A percentile compares a stretch with the other conserved stretches of the same genome.
Conservation (phyloP, 2,888 invertebrate genomes). For the Homarus gammarus region DNA sequence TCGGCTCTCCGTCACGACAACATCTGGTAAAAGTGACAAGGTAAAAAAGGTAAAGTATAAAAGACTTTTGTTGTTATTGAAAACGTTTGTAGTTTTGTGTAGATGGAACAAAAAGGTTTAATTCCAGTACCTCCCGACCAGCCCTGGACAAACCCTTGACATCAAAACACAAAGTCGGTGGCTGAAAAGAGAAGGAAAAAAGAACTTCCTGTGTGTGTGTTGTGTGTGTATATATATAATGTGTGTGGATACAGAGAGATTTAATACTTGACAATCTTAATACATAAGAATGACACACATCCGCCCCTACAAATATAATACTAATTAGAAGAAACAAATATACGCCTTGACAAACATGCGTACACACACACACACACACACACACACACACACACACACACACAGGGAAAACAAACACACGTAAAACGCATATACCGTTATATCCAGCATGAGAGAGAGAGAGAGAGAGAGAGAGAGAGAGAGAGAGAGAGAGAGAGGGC, state of each 20-base stretch:
- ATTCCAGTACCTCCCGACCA: neutral
- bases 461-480: constrained; percentile 31
- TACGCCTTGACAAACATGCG: too few relatives aligned
- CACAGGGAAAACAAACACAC: neutral
- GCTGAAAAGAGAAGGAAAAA: neutral
- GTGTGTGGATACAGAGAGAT: too few relatives aligned
- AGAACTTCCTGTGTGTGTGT: too few relatives aligned
- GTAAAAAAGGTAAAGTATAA: too few relatives aligned
- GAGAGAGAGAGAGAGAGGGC: neutral
- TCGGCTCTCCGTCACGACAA: too few relatives aligned
- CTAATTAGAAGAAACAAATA: too few relatives aligned
- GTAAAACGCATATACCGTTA: neutral
- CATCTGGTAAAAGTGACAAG: too few relatives aligned
- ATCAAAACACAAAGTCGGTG: neutral
- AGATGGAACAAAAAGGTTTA: neutral
- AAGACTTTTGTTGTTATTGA: too few relatives aligned
- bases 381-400: constrained; percentile 22
- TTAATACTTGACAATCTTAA: too few relatives aligned
- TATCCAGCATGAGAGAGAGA: neutral
- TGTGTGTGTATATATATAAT: too few relatives aligned
- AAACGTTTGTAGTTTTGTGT: neutral
- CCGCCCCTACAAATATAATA: too few relatives aligned
- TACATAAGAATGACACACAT: too few relatives aligned
- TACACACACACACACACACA: constrained; percentile 20
- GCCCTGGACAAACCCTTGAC: neutral